Percentiles rank a stretch among this genome's conserved stretches.
These are phyloP conservation scores for Netelia inedita DNA, from an alignment of 2,888 invertebrate genomes.

Conservation along the genomic window DNA sequence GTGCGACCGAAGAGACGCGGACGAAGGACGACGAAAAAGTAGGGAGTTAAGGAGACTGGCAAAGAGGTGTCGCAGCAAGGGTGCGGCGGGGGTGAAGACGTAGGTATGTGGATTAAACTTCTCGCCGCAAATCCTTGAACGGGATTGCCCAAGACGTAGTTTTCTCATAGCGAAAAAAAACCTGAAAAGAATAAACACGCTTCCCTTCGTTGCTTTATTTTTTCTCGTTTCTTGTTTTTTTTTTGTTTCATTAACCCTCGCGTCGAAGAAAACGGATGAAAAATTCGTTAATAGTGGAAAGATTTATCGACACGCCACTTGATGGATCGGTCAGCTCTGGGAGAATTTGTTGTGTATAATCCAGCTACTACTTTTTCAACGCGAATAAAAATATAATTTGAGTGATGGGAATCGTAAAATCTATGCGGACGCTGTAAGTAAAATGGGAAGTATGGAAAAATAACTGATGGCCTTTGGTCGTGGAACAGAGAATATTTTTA, in stretches of 20 bases:
- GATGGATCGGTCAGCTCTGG: slow-evolving; percentile 15
- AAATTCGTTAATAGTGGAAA: slow-evolving; percentile 37
- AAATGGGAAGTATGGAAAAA: not conserved
- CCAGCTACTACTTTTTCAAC: not conserved
- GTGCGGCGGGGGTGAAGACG: not conserved
- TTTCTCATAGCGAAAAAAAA: slow-evolving; percentile 23
- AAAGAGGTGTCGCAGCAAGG: not conserved
- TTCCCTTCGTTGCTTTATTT: not conserved
- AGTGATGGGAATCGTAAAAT: slow-evolving; percentile 11
- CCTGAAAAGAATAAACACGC: not conserved
- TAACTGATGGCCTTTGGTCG: not conserved
- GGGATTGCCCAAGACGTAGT: slow-evolving; percentile 52
- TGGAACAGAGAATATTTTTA: not conserved
- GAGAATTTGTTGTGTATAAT: not conserved
- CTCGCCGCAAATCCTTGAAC: slow-evolving; percentile 59
- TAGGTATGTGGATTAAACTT: slow-evolving; percentile 53
- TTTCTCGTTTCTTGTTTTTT: not conserved
- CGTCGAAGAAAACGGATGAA: slow-evolving; percentile 11
- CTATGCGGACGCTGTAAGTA: not conserved
- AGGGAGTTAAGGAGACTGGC: not conserved
- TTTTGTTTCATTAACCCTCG: slow-evolving; percentile 1
- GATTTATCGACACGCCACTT: slow-evolving; percentile 30
- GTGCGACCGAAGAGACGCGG: slow-evolving; percentile 16
- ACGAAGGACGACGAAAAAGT: slow-evolving; percentile 25
- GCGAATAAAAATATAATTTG: not conserved